Percentiles rank a stretch among this genome's conserved stretches.
Conservation (phyloP, 1,140 invertebrate species). For the Sitophilus oryzae region DNA sequence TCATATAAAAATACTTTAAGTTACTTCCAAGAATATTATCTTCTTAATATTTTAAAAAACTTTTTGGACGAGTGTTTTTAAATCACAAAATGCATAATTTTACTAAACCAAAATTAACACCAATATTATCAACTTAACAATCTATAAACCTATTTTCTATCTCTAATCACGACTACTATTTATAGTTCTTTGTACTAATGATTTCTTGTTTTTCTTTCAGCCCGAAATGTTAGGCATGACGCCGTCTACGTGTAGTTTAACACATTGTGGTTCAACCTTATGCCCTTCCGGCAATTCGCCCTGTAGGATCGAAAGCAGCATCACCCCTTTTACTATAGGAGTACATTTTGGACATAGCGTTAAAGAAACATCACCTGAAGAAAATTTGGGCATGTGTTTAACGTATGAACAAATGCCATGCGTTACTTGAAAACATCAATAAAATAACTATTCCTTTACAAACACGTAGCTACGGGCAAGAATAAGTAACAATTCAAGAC, state of each 20-base stretch:
- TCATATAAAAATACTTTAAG: no score
- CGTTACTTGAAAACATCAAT: conserved; percentile 34
- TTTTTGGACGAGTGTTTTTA: no score
- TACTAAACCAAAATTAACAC: no score
- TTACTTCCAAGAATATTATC: no score
- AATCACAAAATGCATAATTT: no score
- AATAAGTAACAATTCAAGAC: no score
- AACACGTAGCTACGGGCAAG: no score
- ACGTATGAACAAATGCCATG: conserved; percentile 66
- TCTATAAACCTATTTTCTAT: no score
- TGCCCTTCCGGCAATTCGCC: conserved; percentile 53
- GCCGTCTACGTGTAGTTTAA: conserved; percentile 60
- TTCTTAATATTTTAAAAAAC: conserved; percentile 22
- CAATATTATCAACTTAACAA: no score
- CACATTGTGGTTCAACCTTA: conserved; percentile 67
- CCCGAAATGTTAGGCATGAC: conserved; percentile 46
- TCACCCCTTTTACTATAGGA: conserved; percentile 69
- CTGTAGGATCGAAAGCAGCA: conserved; percentile 69
- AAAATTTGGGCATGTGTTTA: conserved; percentile 73
- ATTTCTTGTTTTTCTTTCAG: conserved; percentile 48
- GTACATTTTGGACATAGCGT: conserved; percentile 63
- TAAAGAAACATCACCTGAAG: conserved; percentile 61
- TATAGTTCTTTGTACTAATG: no score
- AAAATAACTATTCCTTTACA: no score
- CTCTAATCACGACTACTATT: no score